Evolutionary conservation across 2,888 invertebrate species (phyloP), one percentile per base, ranked within the genome.

Genomic region (Hydrotaea cyrtoneurina): DNA sequence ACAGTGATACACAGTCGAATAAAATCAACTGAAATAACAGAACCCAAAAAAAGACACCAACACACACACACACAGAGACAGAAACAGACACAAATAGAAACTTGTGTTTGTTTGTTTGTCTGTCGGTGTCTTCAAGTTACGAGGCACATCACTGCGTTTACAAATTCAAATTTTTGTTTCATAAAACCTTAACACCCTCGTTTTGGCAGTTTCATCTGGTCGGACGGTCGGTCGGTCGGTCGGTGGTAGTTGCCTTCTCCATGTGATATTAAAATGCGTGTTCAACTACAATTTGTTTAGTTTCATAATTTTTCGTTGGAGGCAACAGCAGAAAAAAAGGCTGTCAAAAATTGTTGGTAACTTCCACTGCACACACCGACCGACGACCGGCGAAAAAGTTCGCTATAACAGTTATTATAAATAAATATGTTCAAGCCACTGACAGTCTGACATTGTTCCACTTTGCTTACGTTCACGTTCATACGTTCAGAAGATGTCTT

Each of bases 371-470:
- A n/a, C 50, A 50, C 50, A 43, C 66, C 4, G 19, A 69, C 21
- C 21, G 69, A 43, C 21, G 23, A 69, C 69, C 46, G n/a, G 21
- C 23, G 69, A 69, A 46, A 39, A 69, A 69, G 43, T 69, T 69
- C 23, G 46, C 46, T 19, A 69, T 69, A 46, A 69, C 69, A 83
- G 69, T 80, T 76, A 69, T 85, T 55, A 79, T 43, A 79, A 81
- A 66, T 78, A 81, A 80, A 84, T 76, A 78, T 76, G 78, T 55
- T 85, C 43, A 64, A 78, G 57, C 75, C 81, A 78, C 75, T 76
- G 81, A 81, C 78, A 81, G 78, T 59, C 64, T 78, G 83, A 80
- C 83, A 83, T 78, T 64, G 73, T 77, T 66, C 21, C 26, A n/a
- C 11, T 71, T 57, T 36, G 64, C 39, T 13, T 39, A 43, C 19